These are phyloP conservation scores for Hydraecia micacea DNA, from an alignment of 2,888 invertebrate species.

Conservation along the genomic window DNA sequence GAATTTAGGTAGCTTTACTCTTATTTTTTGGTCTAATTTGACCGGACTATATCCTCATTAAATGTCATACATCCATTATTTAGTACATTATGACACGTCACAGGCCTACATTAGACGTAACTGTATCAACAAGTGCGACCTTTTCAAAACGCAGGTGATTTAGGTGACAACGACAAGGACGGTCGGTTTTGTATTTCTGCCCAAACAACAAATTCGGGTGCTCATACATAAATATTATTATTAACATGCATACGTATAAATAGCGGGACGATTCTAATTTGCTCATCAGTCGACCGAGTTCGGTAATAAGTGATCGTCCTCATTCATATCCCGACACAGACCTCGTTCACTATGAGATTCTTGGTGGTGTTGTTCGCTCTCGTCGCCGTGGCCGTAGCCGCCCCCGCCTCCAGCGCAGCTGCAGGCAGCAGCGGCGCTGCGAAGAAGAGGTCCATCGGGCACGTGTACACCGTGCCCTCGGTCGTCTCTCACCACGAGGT, in stretches of 20 bases:
- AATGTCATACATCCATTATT: conserved; percentile 71
- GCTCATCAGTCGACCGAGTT: conserved; percentile 78
- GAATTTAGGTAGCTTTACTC: too few relatives aligned
- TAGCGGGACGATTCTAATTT: conserved; percentile 72
- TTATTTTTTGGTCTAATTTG: too few relatives aligned
- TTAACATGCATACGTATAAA: conserved; percentile 78
- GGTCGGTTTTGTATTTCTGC: conserved; percentile 70
- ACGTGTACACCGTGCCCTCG: conserved; percentile 73
- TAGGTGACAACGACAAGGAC: conserved; percentile 75
- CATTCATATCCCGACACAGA: conserved; percentile 77
- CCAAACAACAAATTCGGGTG: conserved; percentile 73
- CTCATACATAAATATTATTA: conserved; percentile 77
- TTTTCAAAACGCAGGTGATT: conserved; percentile 68
- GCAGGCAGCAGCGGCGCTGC: conserved; percentile 57
- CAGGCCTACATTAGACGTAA: conserved; percentile 56
- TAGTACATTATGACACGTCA: conserved; percentile 17
- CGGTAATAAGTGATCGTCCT: conserved; percentile 83
- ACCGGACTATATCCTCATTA: conserved; percentile 65
- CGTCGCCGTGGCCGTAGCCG: conserved; percentile 74
- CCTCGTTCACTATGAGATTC: conserved; percentile 83
- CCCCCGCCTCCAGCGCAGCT: conserved; percentile 59
- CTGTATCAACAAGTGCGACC: conserved; percentile 60
- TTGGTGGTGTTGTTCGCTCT: conserved; percentile 85
- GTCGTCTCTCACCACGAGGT: conserved; percentile 81
- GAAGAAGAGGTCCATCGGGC: conserved; percentile 75